Conservation (phyloP, 2,797 vertebrate species). For the Rhinogobio ventralis region DNA sequence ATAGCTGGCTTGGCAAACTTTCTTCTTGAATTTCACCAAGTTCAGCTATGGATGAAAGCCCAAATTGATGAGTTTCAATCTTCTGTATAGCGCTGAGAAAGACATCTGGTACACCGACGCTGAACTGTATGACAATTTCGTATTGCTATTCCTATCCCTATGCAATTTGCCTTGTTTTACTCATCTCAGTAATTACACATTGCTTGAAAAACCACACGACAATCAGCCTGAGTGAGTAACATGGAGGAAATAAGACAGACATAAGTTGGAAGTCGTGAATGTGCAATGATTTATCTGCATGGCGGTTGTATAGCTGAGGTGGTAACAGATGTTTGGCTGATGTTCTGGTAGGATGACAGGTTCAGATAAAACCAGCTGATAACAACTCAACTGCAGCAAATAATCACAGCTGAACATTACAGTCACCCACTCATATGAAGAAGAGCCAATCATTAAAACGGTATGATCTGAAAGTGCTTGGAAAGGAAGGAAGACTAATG, state of each 20-base stretch:
- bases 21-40: neutral
- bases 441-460: constrained; percentile 39
- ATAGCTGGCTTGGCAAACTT: neutral
- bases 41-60: constrained; percentile 39
- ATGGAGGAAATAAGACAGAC: constrained; percentile 40
- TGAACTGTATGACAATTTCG: constrained; percentile 41
- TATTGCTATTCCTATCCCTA: constrained; percentile 38
- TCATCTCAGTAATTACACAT: constrained; percentile 47
- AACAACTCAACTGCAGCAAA: constrained; percentile 52
- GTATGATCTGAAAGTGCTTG: neutral
- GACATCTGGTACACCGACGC: constrained; percentile 48
- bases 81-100: constrained; percentile 26
- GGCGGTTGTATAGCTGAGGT: constrained; percentile 23
- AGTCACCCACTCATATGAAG: constrained; percentile 52
- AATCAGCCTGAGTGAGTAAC: constrained; percentile 49
- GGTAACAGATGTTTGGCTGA: constrained; percentile 70
- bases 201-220: constrained; percentile 23
- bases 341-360: constrained; percentile 61
- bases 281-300: constrained; percentile 24
- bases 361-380: constrained; percentile 68
- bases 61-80: constrained; percentile 43
- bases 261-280: constrained; percentile 33
- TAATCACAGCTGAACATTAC: constrained; percentile 63
- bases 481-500: neutral
- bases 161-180: constrained; percentile 49